Conservation (phyloP, 2,113 vertebrate genomes). For the Pollimyrus isidori region DNA sequence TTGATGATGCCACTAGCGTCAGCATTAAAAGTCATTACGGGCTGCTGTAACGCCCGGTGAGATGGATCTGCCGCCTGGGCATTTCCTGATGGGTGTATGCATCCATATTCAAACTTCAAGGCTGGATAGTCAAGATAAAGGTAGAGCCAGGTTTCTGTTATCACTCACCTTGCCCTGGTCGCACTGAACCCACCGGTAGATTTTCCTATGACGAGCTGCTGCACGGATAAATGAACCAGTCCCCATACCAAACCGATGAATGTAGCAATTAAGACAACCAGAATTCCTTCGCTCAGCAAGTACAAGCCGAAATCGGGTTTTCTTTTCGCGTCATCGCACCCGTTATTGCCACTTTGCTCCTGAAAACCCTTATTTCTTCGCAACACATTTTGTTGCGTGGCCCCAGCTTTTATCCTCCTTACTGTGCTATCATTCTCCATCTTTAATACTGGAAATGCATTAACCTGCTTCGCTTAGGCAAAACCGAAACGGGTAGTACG, state of each 20-base stretch:
- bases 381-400: slow-evolving; percentile 25
- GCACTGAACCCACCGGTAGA: slow-evolving; percentile 59
- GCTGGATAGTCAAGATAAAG: neutral
- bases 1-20: neutral
- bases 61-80: neutral
- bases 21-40: neutral
- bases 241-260: slow-evolving; percentile 60
- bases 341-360: slow-evolving; percentile 37
- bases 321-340: slow-evolving; percentile 44
- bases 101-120: neutral
- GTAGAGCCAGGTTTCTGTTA: neutral
- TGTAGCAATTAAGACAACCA: slow-evolving; percentile 47
- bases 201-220: slow-evolving; percentile 57
- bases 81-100: neutral
- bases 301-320: slow-evolving; percentile 51
- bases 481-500: slow-evolving; percentile 37
- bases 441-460: slow-evolving; percentile 32
- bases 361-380: slow-evolving; percentile 17
- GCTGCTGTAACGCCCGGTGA: neutral
- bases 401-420: slow-evolving; percentile 50
- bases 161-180: slow-evolving; percentile 54
- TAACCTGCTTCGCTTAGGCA: slow-evolving; percentile 32
- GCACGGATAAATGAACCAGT: slow-evolving; percentile 60
- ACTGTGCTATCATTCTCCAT: slow-evolving; percentile 65
- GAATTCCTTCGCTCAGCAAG: slow-evolving; percentile 52